Evolutionary conservation across 2,888 invertebrate genomes (phyloP), one percentile per base, ranked within the genome.

Genomic region (Megaustenia siamemsis): DNA sequence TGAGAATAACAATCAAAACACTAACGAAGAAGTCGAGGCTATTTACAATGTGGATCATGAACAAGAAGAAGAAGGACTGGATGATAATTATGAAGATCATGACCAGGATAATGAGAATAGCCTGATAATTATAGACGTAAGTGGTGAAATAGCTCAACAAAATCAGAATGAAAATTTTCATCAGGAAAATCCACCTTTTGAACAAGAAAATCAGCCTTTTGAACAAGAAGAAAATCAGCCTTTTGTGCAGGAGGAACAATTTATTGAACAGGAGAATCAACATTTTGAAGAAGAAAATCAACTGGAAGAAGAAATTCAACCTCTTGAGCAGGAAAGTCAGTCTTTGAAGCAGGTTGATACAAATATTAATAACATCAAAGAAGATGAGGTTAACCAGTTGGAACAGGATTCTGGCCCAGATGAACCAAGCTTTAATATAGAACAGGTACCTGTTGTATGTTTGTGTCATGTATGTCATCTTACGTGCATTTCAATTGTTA

Each of bases 261-360:
- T 10, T 45, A 45, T 45, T 45, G 45, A 45, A 45, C 45, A 45
- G 45, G 45, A 12, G 53, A n/a, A 28, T 63, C 38, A 43, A n/a
- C 66, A 18, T 28, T 28, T 28, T 35, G 56, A 32, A 21, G 56
- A 49, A 53, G 83, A 83, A 56, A 83, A 38, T 32, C 76, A 76
- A 53, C 32, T 28, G 18, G 21, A 56, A 15, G 38, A 77, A 18
- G 28, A 28, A 32, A 40, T 18, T 1, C 15, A 43, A 3, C 18
- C 18, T 66, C 1, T 49, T 10, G 40, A 77, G 8, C 40, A 12
- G 15, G 77, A 63, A 12, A 66, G 32, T 10, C 3, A 78, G 6
- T 38, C 4, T 63, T 10, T 24, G 21, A n/a, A 77, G 40, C 18
- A 56, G 35, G 5, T 24, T 21, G 76, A 56, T 28, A 18, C 32